Conservation (phyloP, 30 jellyfish, hydroid and myxozoan genomes). For the Hydractinia symbiolongicarpus region DNA sequence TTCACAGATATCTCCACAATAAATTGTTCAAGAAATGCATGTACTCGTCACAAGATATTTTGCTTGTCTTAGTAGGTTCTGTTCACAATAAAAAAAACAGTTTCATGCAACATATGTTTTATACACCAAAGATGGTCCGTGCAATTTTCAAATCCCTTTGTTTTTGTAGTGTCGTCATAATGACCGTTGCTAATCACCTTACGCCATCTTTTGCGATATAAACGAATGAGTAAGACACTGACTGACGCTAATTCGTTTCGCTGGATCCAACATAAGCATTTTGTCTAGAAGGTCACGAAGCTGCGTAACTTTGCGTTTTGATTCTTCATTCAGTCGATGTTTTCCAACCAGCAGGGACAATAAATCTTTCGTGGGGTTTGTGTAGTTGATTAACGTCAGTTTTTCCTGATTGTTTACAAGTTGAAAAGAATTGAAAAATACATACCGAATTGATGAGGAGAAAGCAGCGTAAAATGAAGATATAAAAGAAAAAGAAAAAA, state of each 20-base stretch:
- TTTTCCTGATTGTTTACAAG: constrained; percentile 74
- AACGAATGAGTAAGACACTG: constrained; percentile 92
- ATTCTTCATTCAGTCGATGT: constrained; percentile 60
- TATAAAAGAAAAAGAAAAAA: constrained; percentile 1
- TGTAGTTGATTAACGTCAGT: constrained; percentile 72
- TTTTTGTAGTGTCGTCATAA: too few species aligned
- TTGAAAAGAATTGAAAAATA: constrained; percentile 20
- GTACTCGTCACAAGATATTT: too few species aligned
- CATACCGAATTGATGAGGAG: neutral
- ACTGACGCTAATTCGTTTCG: constrained; percentile 80
- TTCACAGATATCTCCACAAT: too few species aligned
- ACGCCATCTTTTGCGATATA: constrained; percentile 72
- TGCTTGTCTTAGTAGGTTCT: too few species aligned
- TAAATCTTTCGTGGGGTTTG: constrained; percentile 62
- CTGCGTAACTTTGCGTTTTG: constrained; percentile 90
- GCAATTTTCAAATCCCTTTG: too few species aligned
- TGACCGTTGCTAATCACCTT: neutral
- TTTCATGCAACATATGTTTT: too few species aligned
- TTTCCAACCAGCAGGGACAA: constrained; percentile 61
- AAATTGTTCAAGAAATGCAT: too few species aligned
- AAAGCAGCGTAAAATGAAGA: neutral
- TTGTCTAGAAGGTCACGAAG: constrained; percentile 92
- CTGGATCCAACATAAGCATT: constrained; percentile 84
- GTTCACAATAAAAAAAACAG: too few species aligned
- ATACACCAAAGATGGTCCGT: too few species aligned